Evolutionary conservation across 1,140 invertebrate genomes (phyloP), one percentile per base, ranked within the genome.

Genomic region (Mesaphorura yosii): DNA sequence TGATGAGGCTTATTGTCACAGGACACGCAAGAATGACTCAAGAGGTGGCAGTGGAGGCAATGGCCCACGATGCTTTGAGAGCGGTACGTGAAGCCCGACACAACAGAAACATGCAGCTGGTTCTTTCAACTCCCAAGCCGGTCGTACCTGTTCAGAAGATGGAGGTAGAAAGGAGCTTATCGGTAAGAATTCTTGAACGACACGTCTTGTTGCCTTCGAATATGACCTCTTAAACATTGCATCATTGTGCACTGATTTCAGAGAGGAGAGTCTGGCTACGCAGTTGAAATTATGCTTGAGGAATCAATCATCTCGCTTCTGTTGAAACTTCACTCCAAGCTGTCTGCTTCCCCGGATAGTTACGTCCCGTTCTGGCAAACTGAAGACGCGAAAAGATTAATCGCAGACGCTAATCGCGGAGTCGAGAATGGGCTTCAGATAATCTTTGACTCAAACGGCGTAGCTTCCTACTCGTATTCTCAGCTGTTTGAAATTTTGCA

Each of bases 271-370:
- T n/a, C n/a, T n/a, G n/a, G 48, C 17, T 41, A 63, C 37, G 55
- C 55, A 19, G 72, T 83, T 0, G 74, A 78, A 50, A 74, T 87
- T 17, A 27, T 56, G 7, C 38, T 62, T 14, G 86, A 89, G 62
- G 91, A 96, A 69, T 93, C 87, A 53, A 88, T 96, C 47, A 23
- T 46, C 20, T 46, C 44, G 7, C 72, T 96, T 31, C 71, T 97
- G 22, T 72, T 96, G 10, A 92, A 90, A 68, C 73, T 96, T n/a
- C 90, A 96, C 69, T 87, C 87, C 0, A 89, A 94, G 67, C 70
- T 95, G 14, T 85, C 84, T 0, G 86, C 84, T 3, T 73, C 78
- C 31, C 77, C 84, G 5, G 85, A 91, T 65, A 88, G 84, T 57
- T 93, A 79, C 64, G 75, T 75, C 61, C 73, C 73, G 0, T 62